Evolutionary conservation across 1,140 invertebrate genomes (phyloP), one percentile per base, ranked within the genome.

Genomic region (Pogonomyrmex californicus): DNA sequence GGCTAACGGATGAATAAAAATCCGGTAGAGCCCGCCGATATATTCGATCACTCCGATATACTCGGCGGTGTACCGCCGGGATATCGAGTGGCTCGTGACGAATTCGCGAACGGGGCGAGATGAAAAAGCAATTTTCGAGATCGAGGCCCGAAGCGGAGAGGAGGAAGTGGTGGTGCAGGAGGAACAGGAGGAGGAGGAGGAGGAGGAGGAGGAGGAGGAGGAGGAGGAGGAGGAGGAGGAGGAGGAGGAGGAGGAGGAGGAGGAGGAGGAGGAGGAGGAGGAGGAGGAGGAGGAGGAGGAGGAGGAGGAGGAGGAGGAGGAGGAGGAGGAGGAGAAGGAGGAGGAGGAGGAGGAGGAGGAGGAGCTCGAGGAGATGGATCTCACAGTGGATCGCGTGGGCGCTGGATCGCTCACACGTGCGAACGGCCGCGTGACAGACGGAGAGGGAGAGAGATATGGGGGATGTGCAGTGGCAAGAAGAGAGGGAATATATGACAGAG

Each of bases 41-140:
- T 54, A 81, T 51, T 47, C 76, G 76, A 65, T 65, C 60, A 38
- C 47, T 33, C 44, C 63, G 75, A 77, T 62, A 89, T 68, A 47
- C 49, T 63, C 44, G 83, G 54, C 38, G 76, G 33, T 9, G 49
- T 70, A 68, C 17, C 58, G 56, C 38, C 65, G 65, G 63, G 70
- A 62, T 90, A 77, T 58, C 75, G 76, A 41, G 56, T 82, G 87
- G 65, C 88, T 87, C 87, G 88, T 93, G 92, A 94, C 91, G 92
- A 93, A 93, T 94, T 93, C 88, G 85, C 66, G 56, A 75, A 49
- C 30, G 65, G 30, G 73, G 36, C 79, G 65, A 90, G 82, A 82
- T 81, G 89, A 91, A 91, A 91, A 93, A 92, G 93, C 89, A 92
- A 94, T 93, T 93, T 94, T 87, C 38, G 63, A 81, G 65, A 81